Evolutionary conservation across 2,797 vertebrate genomes (phyloP).

Genomic region (Buceros bicornis): DNA sequence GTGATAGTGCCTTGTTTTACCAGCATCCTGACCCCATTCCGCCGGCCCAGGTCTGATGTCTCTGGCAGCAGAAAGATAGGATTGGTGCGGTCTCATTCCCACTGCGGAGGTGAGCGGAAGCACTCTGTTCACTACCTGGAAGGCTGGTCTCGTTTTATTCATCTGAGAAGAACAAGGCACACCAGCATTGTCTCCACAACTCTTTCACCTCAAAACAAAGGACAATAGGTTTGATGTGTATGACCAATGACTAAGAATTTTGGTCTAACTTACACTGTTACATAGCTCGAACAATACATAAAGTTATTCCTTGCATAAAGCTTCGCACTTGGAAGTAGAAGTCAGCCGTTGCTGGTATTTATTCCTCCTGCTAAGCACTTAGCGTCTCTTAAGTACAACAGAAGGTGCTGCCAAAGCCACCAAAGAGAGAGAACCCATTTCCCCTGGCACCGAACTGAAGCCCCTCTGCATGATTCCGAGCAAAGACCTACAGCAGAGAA

Average conservation of each 20-base stretch:
- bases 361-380: background rate
- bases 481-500: background rate
- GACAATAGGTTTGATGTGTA: background rate
- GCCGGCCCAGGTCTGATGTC: background rate
- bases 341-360: background rate
- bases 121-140: background rate
- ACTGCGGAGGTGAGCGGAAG: background rate
- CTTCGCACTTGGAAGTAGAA: background rate
- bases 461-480: background rate
- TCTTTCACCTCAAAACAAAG: background rate
- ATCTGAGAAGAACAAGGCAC: background rate
- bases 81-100: background rate
- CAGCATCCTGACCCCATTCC: background rate
- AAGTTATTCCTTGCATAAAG: background rate
- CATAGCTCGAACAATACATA: background rate
- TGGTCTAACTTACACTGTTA: background rate
- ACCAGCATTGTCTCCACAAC: background rate
- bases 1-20: too few relatives aligned
- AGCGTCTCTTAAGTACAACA: background rate
- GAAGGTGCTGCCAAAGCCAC: background rate
- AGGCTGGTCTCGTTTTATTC: background rate
- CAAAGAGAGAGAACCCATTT: background rate
- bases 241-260: background rate
- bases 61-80: background rate
- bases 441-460: background rate